Evolutionary conservation across 2,113 vertebrate species (phyloP).

Genomic region (Falco punctatus): DNA sequence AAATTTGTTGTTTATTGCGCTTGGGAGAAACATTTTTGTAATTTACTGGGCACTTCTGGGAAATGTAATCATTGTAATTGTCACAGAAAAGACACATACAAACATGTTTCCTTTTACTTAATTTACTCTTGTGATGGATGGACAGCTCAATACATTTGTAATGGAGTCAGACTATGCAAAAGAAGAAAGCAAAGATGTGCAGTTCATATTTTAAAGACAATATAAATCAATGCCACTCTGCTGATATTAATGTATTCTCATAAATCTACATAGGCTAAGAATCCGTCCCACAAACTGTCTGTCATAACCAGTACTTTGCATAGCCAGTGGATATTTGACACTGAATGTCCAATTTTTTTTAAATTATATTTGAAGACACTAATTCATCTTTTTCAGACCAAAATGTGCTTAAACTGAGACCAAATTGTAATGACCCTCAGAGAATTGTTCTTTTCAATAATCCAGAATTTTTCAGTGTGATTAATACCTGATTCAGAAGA

Average conservation of each 20-base stretch:
- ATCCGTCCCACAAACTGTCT: background rate
- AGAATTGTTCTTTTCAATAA: background rate
- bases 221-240: conserved; percentile 3
- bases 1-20: conserved; percentile 66
- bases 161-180: background rate
- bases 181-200: background rate
- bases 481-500: background rate
- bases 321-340: background rate
- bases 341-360: background rate
- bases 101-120: conserved; percentile 10
- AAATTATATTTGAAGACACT: background rate
- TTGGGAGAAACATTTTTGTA: conserved; percentile 63
- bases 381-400: background rate
- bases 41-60: conserved; percentile 64
- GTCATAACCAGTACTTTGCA: background rate
- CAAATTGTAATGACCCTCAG: background rate
- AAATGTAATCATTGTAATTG: conserved; percentile 56
- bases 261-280: background rate
- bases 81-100: conserved; percentile 42
- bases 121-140: conserved; percentile 4
- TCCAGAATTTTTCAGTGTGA: background rate
- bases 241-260: background rate
- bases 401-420: background rate
- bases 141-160: background rate
- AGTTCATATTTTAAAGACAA: background rate